Percentiles rank a stretch among this genome's conserved stretches.
Conservation (phyloP, 2,113 vertebrate genomes). For the Campylorhamphus procurvoides region DNA sequence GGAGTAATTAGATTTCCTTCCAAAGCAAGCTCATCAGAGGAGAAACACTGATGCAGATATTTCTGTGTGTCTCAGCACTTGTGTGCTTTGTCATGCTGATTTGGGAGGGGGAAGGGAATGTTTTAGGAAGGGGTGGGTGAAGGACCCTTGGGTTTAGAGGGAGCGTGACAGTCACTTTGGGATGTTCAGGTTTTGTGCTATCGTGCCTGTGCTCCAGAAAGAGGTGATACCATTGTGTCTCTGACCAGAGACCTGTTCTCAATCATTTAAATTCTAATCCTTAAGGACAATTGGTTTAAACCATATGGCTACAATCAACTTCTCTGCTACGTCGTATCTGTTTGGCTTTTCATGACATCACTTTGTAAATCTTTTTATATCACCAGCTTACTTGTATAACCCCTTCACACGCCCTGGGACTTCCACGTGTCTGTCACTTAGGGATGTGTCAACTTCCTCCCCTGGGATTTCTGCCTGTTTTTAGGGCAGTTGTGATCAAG, state of each 20-base stretch:
- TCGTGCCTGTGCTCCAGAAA: background rate
- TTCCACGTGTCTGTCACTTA: background rate
- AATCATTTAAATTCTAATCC: background rate
- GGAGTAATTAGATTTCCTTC: background rate
- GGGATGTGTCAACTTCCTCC: slow-evolving; percentile 25
- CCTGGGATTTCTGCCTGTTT: slow-evolving; percentile 1
- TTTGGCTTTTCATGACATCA: background rate
- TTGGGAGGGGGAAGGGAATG: background rate
- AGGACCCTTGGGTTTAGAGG: background rate
- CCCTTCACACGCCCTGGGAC: background rate
- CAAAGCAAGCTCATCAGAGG: background rate
- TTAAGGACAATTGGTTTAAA: background rate
- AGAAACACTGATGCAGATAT: background rate
- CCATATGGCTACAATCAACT: background rate
- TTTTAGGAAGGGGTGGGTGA: background rate
- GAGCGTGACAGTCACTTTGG: background rate
- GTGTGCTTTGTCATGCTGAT: background rate
- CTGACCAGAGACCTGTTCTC: background rate
- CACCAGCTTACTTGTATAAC: background rate
- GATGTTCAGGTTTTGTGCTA: accelerated
- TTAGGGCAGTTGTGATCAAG: background rate
- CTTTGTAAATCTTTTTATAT: background rate
- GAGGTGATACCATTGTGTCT: accelerated
- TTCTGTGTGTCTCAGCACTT: background rate
- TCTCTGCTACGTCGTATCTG: background rate